Percentiles rank a stretch among this genome's conserved stretches.
Evolutionary conservation across 2,797 vertebrate genomes (phyloP).

Genomic region (Masticophis lateralis): DNA sequence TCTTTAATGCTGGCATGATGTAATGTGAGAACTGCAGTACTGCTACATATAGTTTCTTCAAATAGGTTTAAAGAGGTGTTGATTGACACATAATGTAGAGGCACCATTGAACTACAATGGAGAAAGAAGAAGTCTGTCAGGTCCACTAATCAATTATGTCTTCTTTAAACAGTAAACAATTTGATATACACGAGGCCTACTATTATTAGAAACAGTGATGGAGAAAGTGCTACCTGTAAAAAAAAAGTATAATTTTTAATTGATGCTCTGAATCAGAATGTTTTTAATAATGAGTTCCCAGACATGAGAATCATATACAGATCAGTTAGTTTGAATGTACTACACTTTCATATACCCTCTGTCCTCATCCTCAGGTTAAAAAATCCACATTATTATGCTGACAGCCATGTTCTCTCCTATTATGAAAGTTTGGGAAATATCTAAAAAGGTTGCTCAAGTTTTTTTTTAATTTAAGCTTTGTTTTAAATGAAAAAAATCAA

Average conservation of each 20-base stretch:
- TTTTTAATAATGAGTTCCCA: background rate
- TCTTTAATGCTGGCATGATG: background rate
- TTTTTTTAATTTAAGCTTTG: background rate
- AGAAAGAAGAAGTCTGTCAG: background rate
- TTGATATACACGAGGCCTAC: background rate
- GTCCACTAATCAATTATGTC: background rate
- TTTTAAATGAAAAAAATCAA: background rate
- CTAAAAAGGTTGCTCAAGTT: background rate
- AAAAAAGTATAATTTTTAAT: background rate
- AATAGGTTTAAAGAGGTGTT: background rate
- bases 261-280: background rate
- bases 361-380: background rate
- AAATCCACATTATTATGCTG: background rate
- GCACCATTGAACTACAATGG: background rate
- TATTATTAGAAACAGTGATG: background rate
- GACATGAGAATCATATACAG: background rate
- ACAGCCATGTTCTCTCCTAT: background rate
- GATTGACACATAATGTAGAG: background rate
- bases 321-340: background rate
- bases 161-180: background rate
- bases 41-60: background rate
- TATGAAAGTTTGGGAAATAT: background rate
- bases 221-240: background rate
- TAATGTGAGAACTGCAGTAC: background rate
- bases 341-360: background rate